A percentile compares a stretch with the other conserved stretches of the same genome.
Conservation (phyloP, 1,140 invertebrate genomes). For the Cherax quadricarinatus region DNA sequence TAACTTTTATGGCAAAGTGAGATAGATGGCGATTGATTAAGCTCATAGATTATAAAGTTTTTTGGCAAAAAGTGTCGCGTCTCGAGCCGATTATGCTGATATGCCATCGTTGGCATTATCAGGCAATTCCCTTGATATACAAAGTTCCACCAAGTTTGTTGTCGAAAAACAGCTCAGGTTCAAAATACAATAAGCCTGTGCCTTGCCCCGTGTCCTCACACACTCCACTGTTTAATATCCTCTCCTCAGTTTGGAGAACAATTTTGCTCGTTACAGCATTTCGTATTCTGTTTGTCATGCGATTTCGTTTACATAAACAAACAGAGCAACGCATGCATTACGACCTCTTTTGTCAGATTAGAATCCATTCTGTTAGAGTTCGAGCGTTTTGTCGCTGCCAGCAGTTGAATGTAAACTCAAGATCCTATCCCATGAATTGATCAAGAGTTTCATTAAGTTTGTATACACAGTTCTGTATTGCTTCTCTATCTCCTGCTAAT, state of each 20-base stretch:
- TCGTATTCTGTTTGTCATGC: neutral
- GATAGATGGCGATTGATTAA: constrained; percentile 20
- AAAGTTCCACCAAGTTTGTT: neutral
- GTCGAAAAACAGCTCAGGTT: neutral
- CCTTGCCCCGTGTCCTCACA: neutral
- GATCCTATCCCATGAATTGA: no score
- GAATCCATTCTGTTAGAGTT: neutral
- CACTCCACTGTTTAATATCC: constrained; percentile 20
- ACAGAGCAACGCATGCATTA: neutral
- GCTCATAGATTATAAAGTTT: constrained; percentile 16
- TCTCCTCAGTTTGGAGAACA: constrained; percentile 5
- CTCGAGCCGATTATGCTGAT: neutral
- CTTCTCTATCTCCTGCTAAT: no score
- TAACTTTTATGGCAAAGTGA: constrained; percentile 9
- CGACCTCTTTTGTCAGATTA: neutral
- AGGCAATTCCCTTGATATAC: constrained; percentile 10
- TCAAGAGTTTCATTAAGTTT: no score
- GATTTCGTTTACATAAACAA: constrained; percentile 16
- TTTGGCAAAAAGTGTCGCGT: neutral
- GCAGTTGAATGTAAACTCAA: neutral
- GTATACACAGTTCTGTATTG: no score
- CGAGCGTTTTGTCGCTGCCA: neutral
- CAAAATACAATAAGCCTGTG: constrained; percentile 5
- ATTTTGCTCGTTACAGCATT: constrained; percentile 20
- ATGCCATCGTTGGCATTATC: constrained; percentile 12